These are phyloP conservation scores for Anabas testudineus DNA, from an alignment of 2,797 vertebrate species.

Conservation along the genomic window DNA sequence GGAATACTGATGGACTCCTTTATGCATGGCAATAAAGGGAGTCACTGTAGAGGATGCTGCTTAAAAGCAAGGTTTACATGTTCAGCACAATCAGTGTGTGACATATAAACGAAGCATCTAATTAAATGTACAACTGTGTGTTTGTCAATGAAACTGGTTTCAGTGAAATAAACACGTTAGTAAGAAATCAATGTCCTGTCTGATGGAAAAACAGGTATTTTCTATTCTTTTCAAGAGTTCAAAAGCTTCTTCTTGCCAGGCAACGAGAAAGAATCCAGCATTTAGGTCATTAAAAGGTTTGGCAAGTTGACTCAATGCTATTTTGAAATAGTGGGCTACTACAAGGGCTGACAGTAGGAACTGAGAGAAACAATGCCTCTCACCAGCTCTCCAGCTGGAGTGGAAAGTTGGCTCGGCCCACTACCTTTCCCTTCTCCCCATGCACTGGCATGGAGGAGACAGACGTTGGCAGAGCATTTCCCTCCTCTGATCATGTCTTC, in stretches of 20 bases:
- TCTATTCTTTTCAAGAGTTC: constrained; percentile 1
- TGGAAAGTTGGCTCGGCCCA: constrained; percentile 77
- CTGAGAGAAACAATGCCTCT: constrained; percentile 70
- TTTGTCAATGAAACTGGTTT: not conserved
- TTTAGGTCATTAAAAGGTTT: constrained; percentile 40
- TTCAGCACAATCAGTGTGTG: constrained; percentile 17
- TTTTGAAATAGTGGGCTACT: constrained; percentile 55
- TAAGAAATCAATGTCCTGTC: not conserved
- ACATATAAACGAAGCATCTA: not conserved
- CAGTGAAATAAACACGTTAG: not conserved
- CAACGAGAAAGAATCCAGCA: constrained; percentile 15
- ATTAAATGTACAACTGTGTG: not conserved
- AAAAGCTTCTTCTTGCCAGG: not conserved
- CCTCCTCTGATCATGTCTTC: constrained; percentile 75
- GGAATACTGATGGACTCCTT: constrained; percentile 73
- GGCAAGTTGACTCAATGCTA: constrained; percentile 43
- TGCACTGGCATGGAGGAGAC: constrained; percentile 68
- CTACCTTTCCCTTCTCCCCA: constrained; percentile 72
- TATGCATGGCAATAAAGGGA: constrained; percentile 68
- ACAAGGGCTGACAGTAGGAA: constrained; percentile 60
- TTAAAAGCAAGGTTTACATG: constrained; percentile 25
- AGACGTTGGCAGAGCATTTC: constrained; percentile 65
- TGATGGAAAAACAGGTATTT: no score
- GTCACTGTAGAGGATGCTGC: constrained; percentile 63
- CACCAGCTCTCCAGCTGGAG: constrained; percentile 78